Conservation (phyloP, 1,140 invertebrate species). For the Brachionus paranguensis region DNA sequence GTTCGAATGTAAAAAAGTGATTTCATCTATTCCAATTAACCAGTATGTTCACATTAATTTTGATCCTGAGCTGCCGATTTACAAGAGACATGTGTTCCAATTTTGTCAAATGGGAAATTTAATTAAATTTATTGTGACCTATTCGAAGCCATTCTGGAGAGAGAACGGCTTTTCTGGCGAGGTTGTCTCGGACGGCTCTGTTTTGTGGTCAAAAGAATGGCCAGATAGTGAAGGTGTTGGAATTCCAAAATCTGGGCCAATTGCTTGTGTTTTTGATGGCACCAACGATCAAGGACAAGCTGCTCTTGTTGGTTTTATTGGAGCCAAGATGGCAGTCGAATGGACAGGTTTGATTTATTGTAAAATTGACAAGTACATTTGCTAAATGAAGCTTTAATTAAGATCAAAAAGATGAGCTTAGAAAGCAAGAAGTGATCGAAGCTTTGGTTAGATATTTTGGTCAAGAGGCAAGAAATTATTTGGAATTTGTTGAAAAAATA, state of each 20-base stretch:
- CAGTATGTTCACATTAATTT: slow-evolving; percentile 49
- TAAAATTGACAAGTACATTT: not conserved
- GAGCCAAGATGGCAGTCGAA: slow-evolving; percentile 49
- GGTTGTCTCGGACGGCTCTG: slow-evolving; percentile 53
- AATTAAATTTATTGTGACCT: slow-evolving; percentile 56
- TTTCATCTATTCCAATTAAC: slow-evolving; percentile 37
- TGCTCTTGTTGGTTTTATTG: slow-evolving; percentile 56
- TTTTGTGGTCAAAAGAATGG: not conserved
- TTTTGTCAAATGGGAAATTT: slow-evolving; percentile 52
- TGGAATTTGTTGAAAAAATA: slow-evolving; percentile 53
- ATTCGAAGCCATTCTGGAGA: slow-evolving; percentile 56
- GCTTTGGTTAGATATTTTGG: slow-evolving; percentile 53
- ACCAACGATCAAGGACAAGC: slow-evolving; percentile 49
- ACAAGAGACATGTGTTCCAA: slow-evolving; percentile 47
- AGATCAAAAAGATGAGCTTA: slow-evolving; percentile 39
- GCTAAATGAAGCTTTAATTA: not conserved
- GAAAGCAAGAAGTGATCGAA: slow-evolving; percentile 51
- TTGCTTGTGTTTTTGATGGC: slow-evolving; percentile 55
- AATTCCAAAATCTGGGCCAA: slow-evolving; percentile 50
- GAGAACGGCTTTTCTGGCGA: slow-evolving; percentile 53
- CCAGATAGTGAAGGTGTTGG: slow-evolving; percentile 40
- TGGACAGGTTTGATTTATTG: slow-evolving; percentile 43
- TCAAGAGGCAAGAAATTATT: slow-evolving; percentile 44
- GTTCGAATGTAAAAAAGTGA: slow-evolving; percentile 5
- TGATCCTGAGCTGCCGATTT: slow-evolving; percentile 48